These are phyloP conservation scores for Neofelis nebulosa DNA, from an alignment of 2,113 vertebrate genomes.

Conservation along the genomic window DNA sequence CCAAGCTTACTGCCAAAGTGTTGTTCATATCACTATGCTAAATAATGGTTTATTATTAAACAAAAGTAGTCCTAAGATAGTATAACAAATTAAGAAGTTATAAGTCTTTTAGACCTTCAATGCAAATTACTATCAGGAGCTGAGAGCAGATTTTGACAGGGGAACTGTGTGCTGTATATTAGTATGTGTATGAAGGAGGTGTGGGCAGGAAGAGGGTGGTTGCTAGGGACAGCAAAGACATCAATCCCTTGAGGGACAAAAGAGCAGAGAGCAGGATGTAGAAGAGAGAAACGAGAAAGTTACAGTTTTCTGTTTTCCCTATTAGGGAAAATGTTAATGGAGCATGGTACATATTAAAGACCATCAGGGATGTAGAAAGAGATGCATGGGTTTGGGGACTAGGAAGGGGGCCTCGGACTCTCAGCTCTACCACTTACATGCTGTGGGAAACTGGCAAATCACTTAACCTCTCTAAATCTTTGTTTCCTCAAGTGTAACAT, in stretches of 20 bases:
- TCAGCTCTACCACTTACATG: not conserved
- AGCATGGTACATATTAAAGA: not conserved
- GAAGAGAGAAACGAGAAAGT: constrained; percentile 1
- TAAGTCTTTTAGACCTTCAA: not conserved
- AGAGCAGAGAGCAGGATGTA: not conserved
- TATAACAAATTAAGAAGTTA: not conserved
- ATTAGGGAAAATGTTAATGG: constrained; percentile 2
- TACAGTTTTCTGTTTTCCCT: not conserved
- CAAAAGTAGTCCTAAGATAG: not conserved
- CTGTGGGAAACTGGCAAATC: not conserved
- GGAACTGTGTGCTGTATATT: not conserved
- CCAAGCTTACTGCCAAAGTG: not conserved
- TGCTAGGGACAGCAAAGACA: constrained; percentile 12
- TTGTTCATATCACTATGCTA: not conserved
- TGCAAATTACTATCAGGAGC: not conserved
- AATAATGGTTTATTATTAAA: not conserved
- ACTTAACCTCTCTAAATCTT: not conserved
- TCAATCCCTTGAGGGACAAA: not conserved
- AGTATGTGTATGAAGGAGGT: not conserved
- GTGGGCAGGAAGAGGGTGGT: not conserved
- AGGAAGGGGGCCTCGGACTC: not conserved
- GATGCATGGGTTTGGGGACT: not conserved
- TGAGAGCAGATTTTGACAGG: constrained; percentile 36
- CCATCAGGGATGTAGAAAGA: not conserved
- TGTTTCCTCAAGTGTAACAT: constrained; percentile 40